Evolutionary conservation across 2,888 invertebrate species (phyloP), one percentile per base, ranked within the genome.

Genomic region (Volucella zonaria): DNA sequence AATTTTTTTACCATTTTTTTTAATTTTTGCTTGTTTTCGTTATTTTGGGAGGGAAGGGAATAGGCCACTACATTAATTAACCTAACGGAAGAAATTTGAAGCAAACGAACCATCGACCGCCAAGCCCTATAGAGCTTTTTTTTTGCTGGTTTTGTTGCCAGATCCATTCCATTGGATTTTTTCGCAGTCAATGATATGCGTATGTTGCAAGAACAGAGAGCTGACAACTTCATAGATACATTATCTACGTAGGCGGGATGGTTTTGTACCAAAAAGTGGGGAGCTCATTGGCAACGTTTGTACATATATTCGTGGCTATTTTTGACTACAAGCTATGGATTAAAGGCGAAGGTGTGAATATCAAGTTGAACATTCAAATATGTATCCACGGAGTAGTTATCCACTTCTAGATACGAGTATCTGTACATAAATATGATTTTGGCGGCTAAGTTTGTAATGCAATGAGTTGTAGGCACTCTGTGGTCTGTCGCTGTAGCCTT

Each of bases 291-390:
- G 14, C 23, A 58, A 31, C 31, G 6, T 23, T 23, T 23, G 18
- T 23, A 23, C 4, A 31, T 31, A 31, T 6, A 42, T 15, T 64
- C 14, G 15, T 42, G 38, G 18, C n/a, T 58, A n/a, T 62, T 64
- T 54, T 42, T 8, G 14, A 40, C 40, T 70, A 45, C 62, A 70
- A 42, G 31, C 51, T 58, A 2, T 38, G 51, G 51, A 49, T 18
- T 43, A 70, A 70, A 23, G 43, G 38, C 52, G 62, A 81, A 75
- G 76, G 81, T 81, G 76, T 70, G 64, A 76, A 76, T 76, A 52
- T 70, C 75, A 75, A 75, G 67, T 75, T 62, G 56, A 67, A 14
- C 42, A 61, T 51, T 12, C 67, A 51, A 43, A 43, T 47, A 14
- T 47, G 40, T 49, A 6, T 51, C 31, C 8, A 49, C 45, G 45